Evolutionary conservation across 2,888 invertebrate species (phyloP).

Genomic region (Monochamus alternatus): DNA sequence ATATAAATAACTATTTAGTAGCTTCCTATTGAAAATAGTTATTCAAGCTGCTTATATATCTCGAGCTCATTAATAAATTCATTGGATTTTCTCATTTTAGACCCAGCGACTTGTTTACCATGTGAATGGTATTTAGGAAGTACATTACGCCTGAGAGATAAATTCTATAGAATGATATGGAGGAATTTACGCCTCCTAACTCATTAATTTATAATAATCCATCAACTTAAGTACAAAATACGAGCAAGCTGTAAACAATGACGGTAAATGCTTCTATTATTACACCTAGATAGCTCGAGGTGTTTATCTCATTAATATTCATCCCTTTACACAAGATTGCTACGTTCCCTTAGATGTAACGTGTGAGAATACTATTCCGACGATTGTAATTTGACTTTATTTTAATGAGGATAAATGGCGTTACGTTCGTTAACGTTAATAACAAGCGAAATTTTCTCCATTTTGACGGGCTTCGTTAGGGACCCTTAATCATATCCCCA

Average conservation of each 20-base stretch:
- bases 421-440: too few relatives aligned
- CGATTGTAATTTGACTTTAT: conserved; percentile 3
- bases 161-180: conserved; percentile 10
- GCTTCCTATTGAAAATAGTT: too few relatives aligned
- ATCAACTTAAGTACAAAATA: conserved; percentile 30
- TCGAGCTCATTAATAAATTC: neutral
- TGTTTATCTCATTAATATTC: conserved; percentile 38
- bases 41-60: neutral
- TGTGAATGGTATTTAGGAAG: neutral
- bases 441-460: too few relatives aligned
- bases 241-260: conserved; percentile 37
- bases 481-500: too few relatives aligned
- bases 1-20: too few relatives aligned
- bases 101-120: conserved; percentile 2
- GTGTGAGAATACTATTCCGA: conserved; percentile 10
- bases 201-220: conserved; percentile 41
- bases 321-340: conserved; percentile 31
- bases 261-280: conserved; percentile 40
- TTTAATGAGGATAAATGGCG: too few relatives aligned
- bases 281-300: conserved; percentile 37
- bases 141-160: conserved; percentile 5
- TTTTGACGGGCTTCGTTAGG: too few relatives aligned
- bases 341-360: conserved; percentile 12
- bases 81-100: neutral
- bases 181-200: conserved; percentile 28